Percentiles rank a stretch among this genome's conserved stretches.
Evolutionary conservation across 2,113 vertebrate genomes (phyloP).

Genomic region (Erythrolamprus reginae): DNA sequence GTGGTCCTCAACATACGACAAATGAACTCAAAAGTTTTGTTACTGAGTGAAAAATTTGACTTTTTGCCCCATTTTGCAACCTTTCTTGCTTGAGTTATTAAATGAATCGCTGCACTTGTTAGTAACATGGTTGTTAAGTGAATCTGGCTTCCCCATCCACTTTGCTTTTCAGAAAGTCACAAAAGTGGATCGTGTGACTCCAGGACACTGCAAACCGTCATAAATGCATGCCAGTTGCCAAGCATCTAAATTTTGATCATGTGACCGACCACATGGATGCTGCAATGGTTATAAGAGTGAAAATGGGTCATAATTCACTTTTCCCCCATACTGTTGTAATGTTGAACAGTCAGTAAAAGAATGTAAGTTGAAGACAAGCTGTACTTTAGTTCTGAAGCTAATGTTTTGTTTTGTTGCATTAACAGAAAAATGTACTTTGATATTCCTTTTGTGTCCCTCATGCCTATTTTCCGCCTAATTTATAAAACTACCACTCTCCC

Average conservation of each 20-base stretch:
- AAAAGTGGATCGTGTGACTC: not conserved
- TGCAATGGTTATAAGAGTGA: not conserved
- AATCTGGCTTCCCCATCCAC: not conserved
- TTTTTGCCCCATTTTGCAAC: not conserved
- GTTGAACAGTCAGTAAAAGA: not conserved
- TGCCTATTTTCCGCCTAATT: not conserved
- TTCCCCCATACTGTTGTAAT: not conserved
- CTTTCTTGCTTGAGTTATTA: not conserved
- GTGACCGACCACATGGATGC: not conserved
- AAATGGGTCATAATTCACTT: not conserved
- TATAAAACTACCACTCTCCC: not conserved
- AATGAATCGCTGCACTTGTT: not conserved
- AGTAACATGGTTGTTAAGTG: not conserved
- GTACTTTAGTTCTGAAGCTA: not conserved
- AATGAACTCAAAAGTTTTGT: not conserved
- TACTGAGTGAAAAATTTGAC: not conserved
- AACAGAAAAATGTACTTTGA: not conserved
- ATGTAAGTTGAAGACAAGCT: not conserved
- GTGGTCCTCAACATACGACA: not conserved
- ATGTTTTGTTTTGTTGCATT: not conserved
- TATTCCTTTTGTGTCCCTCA: not conserved
- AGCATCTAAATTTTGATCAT: not conserved
- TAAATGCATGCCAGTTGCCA: not conserved
- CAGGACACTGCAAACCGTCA: not conserved
- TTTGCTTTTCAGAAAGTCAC: not conserved